These are phyloP conservation scores for Catocala sponsa DNA, from an alignment of 2,888 invertebrate species.

Conservation along the genomic window DNA sequence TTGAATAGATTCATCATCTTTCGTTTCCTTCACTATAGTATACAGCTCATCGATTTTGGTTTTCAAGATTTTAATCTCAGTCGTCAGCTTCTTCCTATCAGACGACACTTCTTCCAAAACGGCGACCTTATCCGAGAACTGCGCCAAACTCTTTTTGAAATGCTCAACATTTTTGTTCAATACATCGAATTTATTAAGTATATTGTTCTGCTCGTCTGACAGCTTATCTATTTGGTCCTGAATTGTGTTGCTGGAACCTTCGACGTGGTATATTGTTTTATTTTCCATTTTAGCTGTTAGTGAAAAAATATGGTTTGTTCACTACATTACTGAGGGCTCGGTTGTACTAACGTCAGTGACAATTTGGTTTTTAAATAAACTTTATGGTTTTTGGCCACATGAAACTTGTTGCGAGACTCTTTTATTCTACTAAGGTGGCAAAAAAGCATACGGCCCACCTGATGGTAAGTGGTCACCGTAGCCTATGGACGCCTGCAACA, in stretches of 20 bases:
- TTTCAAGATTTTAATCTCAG: conserved; percentile 69
- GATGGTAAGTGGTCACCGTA: no score
- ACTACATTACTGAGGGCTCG: conserved; percentile 29
- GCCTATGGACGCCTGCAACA: no score
- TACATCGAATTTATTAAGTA: conserved; percentile 69
- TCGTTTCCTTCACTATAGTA: conserved; percentile 76
- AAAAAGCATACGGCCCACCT: no score
- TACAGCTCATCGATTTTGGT: conserved; percentile 74
- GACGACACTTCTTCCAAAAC: conserved; percentile 64
- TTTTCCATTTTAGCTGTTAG: conserved; percentile 55
- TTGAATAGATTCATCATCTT: conserved; percentile 62
- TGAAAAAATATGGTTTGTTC: conserved; percentile 34
- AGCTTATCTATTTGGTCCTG: conserved; percentile 70
- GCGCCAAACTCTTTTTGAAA: conserved; percentile 58
- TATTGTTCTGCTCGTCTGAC: conserved; percentile 61
- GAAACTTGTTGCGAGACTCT: background rate
- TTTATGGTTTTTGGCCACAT: conserved; percentile 23
- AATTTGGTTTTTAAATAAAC: conserved; percentile 22
- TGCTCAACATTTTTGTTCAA: conserved; percentile 71
- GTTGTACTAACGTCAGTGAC: conserved; percentile 40
- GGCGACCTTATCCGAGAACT: conserved; percentile 68
- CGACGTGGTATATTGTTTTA: conserved; percentile 50
- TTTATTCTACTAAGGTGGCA: no score
- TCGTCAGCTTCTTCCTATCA: conserved; percentile 64
- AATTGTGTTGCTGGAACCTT: conserved; percentile 55